phyloP scores from a whole-genome alignment of 2,888 invertebrate genomes.

The Lapara coniferarum region DNA sequence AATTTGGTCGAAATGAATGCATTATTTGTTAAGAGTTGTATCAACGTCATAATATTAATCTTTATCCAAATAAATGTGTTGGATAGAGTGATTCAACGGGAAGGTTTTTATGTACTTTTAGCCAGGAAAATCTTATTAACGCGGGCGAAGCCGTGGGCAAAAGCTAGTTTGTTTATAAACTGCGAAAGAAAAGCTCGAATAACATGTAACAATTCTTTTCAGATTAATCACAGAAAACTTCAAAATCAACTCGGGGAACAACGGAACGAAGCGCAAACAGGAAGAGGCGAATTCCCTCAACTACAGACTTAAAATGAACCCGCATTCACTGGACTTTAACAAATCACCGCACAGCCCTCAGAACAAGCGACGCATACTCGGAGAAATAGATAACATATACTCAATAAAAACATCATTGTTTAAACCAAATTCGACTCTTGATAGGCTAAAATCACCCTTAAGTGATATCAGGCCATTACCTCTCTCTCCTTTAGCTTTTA shows the following conservation, averaged over 20 bases:
- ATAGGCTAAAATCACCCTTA: conserved; percentile 51
- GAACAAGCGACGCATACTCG: conserved; percentile 65
- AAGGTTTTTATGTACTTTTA: no score
- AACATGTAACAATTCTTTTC: conserved; percentile 40
- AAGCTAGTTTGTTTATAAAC: no score
- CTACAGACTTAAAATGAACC: conserved; percentile 73
- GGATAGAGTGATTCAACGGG: no score
- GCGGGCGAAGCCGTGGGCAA: no score
- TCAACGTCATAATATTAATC: no score
- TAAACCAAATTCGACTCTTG: conserved; percentile 51
- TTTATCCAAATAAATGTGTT: no score
- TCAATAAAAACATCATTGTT: conserved; percentile 26
- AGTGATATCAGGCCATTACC: conserved; percentile 24
- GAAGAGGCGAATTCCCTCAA: conserved; percentile 64
- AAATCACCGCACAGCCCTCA: conserved; percentile 56
- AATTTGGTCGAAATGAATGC: no score
- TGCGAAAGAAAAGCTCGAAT: no score
- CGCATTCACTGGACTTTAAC: conserved; percentile 66
- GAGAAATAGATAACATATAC: conserved; percentile 49
- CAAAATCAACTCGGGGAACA: conserved; percentile 79
- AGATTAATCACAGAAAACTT: conserved; percentile 82
- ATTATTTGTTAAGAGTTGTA: no score
- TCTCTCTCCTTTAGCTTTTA: not conserved
- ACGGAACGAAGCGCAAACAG: conserved; percentile 70
- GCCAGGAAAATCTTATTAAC: no score